Conservation (phyloP, 2,797 vertebrate genomes). For the Adelosebastes latens region DNA sequence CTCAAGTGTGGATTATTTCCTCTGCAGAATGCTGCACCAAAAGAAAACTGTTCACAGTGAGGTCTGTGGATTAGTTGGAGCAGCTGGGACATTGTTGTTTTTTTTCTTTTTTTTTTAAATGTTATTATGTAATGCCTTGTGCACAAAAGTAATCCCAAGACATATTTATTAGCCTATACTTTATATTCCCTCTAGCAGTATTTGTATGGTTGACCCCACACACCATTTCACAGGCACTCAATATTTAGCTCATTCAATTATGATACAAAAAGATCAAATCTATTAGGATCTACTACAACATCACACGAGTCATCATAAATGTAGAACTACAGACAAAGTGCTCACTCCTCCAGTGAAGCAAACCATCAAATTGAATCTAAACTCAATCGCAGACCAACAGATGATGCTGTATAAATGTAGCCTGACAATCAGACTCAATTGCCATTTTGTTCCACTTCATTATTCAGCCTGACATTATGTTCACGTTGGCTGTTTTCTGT, state of each 20-base stretch:
- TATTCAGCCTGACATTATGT: slow-evolving; percentile 21
- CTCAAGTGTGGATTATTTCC: slow-evolving; percentile 21
- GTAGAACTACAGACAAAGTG: slow-evolving; percentile 2
- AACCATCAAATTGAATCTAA: slow-evolving; percentile 30
- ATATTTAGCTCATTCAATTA: slow-evolving; percentile 6
- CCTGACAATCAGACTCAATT: slow-evolving; percentile 13
- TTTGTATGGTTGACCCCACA: background rate
- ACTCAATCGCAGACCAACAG: slow-evolving; percentile 14
- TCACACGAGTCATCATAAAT: background rate
- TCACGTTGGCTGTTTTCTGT: background rate
- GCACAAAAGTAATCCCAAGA: background rate
- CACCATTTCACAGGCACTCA: background rate
- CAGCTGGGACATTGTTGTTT: background rate
- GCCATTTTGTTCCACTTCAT: slow-evolving; percentile 32
- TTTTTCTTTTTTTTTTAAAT: background rate
- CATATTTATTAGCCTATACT: background rate
- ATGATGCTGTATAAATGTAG: background rate
- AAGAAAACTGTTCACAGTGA: background rate
- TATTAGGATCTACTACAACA: slow-evolving; percentile 1
- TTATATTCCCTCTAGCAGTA: background rate
- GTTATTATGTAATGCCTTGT: background rate
- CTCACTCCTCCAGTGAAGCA: slow-evolving; percentile 14
- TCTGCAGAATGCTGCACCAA: background rate
- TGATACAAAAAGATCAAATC: slow-evolving; percentile 7
- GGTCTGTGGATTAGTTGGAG: background rate